Evolutionary conservation across 2,888 invertebrate species (phyloP).

Genomic region (Apodemia mormo): DNA sequence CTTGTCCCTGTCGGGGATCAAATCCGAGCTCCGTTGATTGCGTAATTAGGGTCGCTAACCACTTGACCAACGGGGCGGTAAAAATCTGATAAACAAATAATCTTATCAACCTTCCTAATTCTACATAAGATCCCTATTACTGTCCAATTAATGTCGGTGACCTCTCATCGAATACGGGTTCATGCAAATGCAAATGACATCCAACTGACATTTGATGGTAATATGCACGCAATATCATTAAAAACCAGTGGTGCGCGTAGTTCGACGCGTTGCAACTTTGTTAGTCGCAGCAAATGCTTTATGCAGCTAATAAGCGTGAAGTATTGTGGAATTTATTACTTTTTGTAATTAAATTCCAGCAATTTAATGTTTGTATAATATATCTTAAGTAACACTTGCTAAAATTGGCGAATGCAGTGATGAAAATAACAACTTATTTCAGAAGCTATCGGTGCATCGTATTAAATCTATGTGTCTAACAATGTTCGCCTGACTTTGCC

Average conservation of each 20-base stretch:
- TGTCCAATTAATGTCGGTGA: slow-evolving; percentile 27
- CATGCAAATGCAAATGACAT: slow-evolving; percentile 52
- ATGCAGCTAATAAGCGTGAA: slow-evolving; percentile 62
- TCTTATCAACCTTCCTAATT: neutral
- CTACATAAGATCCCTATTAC: neutral
- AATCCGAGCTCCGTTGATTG: too few species aligned
- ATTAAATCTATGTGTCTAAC: too few species aligned
- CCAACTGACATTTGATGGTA: slow-evolving; percentile 53
- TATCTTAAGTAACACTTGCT: too few species aligned
- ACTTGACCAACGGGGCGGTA: too few species aligned
- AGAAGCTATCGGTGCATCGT: too few species aligned
- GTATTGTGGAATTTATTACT: slow-evolving; percentile 44
- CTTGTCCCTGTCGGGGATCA: too few species aligned
- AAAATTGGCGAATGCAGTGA: too few species aligned
- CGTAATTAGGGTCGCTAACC: too few species aligned
- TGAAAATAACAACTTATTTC: too few species aligned
- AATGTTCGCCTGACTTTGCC: too few species aligned
- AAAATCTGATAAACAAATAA: neutral
- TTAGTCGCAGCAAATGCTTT: slow-evolving; percentile 60
- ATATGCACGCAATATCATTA: slow-evolving; percentile 60
- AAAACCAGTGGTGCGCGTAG: slow-evolving; percentile 58
- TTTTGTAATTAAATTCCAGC: slow-evolving; percentile 26
- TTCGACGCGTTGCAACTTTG: slow-evolving; percentile 59
- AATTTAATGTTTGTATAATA: too few species aligned
- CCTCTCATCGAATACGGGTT: slow-evolving; percentile 37